Evolutionary conservation across 2,797 vertebrate genomes (phyloP).

Genomic region (Enteromius mattozi): DNA sequence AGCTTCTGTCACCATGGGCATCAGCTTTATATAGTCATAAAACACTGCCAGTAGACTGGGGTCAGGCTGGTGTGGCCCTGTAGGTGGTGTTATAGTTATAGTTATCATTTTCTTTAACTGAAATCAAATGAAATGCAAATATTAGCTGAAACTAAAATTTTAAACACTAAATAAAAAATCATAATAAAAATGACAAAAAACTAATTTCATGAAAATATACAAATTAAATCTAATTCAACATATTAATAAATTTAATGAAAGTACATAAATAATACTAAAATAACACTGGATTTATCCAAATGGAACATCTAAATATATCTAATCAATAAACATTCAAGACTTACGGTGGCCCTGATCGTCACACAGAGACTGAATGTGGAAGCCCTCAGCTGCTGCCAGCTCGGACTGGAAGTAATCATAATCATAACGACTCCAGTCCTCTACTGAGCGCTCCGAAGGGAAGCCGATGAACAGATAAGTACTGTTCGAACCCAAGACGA

Average conservation of each 20-base stretch:
- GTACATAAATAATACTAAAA: not conserved
- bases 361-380: slow-evolving; percentile 76
- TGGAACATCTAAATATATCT: not conserved
- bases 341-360: slow-evolving; percentile 67
- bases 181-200: no score
- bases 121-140: not conserved
- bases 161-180: no score
- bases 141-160: not conserved
- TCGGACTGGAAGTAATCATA: slow-evolving; percentile 92
- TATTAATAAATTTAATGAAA: not conserved
- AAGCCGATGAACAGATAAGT: slow-evolving; percentile 86
- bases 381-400: slow-evolving; percentile 84
- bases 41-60: slow-evolving; percentile 86
- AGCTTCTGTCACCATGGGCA: slow-evolving; percentile 87
- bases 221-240: not conserved
- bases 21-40: slow-evolving; percentile 88
- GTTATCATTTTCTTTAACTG: not conserved
- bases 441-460: slow-evolving; percentile 79
- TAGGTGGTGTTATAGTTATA: not conserved
- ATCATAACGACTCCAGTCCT: slow-evolving; percentile 85
- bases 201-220: no score
- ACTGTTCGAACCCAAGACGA: slow-evolving; percentile 87
- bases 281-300: not conserved
- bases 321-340: not conserved
- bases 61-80: slow-evolving; percentile 73